Base-by-base conservation (phyloP, 2,888 invertebrate species). In the Nasonovia ribisnigri region DNA sequence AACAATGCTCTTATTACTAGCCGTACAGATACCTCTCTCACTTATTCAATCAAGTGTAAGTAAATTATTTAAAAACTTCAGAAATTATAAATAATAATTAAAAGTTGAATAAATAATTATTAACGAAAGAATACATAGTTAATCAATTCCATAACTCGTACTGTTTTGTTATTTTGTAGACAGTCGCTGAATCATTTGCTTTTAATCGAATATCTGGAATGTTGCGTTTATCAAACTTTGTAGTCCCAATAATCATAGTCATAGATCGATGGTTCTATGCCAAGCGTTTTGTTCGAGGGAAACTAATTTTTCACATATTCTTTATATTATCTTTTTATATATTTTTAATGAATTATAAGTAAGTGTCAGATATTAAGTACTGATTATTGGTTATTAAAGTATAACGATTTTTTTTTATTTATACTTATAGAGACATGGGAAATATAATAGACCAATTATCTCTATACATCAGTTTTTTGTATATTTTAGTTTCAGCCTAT, bases 401-500 rank as follows among this genome's bases (percentile, higher is more conserved):
- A 4, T 24, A 51, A 36, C 54, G 26, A n/a, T 46, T 46, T 54
- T 10, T 42, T 88, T 51, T 11, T 54, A 20, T 51, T 24, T 88
- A 36, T 42, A 54, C 16, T 46, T 43, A 16, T 43, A 36, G 16
- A 16, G n/a, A 20, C 29, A 43, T 51, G 10, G 3, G 54, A 43
- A 1, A 54, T 11, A n/a, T n/a, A 4, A 16, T 91, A n/a, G 42
- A 43, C 1, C 8, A 42, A n/a, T 4, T 91, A 10, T 92, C 84
- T 90, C 89, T 84, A 3, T 77, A 57, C 90, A 67, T 86, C n/a
- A 84, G 92, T 26, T 94, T 90, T 43, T 4, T 92, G 20, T 95
- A 94, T 43, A 94, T 95, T 57, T 46, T 94, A 84, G 84, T 95
- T 24, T 95, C 94, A 51, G 94, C 95, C 2, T 94, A 94, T 67